Evolutionary conservation across 2,113 vertebrate species (phyloP).

Genomic region (Setophaga coronata): DNA sequence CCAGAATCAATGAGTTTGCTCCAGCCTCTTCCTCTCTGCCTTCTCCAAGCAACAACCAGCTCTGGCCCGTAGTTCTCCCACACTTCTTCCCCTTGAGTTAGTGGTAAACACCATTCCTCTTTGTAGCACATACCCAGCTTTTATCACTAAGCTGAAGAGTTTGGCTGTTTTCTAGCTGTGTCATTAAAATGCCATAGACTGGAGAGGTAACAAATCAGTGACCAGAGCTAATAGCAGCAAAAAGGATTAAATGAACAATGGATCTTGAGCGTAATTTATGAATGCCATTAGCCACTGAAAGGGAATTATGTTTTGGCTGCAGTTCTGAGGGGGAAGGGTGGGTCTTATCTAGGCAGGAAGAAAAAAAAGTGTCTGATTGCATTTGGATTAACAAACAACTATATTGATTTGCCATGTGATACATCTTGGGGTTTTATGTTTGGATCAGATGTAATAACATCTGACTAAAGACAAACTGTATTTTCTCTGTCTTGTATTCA

Average conservation of each 20-base stretch:
- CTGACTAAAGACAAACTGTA: background rate
- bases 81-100: background rate
- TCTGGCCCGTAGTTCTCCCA: background rate
- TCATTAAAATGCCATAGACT: conserved; percentile 9
- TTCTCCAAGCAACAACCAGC: accelerated
- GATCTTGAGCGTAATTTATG: conserved; percentile 28
- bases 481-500: background rate
- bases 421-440: background rate
- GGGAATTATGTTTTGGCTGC: conserved; percentile 21
- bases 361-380: background rate
- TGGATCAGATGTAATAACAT: background rate
- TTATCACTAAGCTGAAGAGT: background rate
- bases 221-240: conserved; percentile 47
- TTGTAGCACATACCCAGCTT: background rate
- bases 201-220: conserved; percentile 40
- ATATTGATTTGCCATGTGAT: background rate
- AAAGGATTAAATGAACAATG: conserved; percentile 59
- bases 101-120: background rate
- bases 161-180: conserved; percentile 4
- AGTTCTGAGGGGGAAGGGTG: conserved; percentile 8
- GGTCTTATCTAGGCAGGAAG: conserved; percentile 4
- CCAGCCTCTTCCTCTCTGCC: background rate
- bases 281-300: conserved; percentile 47
- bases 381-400: conserved; percentile 14
- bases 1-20: background rate